phyloP scores from a whole-genome alignment of 2,888 invertebrate genomes.

The Gasteruption jaculator region DNA sequence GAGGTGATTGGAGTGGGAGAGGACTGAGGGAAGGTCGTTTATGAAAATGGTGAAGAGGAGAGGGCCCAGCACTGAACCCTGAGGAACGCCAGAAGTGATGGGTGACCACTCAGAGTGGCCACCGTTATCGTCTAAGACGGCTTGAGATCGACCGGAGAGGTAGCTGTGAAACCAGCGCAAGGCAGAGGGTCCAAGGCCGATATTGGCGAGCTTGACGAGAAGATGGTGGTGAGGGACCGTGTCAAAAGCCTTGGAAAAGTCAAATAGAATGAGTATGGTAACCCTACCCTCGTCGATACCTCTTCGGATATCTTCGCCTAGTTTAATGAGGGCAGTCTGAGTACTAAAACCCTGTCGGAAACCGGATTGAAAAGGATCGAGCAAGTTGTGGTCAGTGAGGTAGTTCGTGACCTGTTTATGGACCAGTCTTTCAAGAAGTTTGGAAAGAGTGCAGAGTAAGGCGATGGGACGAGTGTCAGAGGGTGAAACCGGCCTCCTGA shows the following conservation, averaged over 20 bases:
- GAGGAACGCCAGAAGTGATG: background rate
- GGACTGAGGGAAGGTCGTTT: background rate
- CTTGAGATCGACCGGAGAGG: background rate
- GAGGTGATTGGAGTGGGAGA: background rate
- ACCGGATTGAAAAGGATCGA: constrained; percentile 10
- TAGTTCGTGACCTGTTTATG: background rate
- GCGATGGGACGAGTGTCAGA: too few species aligned
- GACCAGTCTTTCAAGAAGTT: background rate
- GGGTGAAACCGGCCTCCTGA: too few species aligned
- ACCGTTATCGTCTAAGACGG: background rate
- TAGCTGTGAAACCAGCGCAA: background rate
- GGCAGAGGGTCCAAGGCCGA: background rate
- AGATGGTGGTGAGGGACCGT: background rate
- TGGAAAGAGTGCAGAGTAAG: too few species aligned
- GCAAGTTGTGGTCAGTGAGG: background rate
- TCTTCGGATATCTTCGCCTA: constrained; percentile 1
- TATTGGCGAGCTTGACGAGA: background rate
- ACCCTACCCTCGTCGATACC: constrained; percentile 4
- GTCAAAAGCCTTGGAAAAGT: constrained; percentile 5
- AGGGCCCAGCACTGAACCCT: background rate
- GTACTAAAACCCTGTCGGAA: constrained; percentile 1
- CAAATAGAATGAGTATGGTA: constrained; percentile 11
- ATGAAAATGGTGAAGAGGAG: background rate
- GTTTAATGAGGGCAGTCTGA: constrained; percentile 6
- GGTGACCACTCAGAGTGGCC: background rate